Percentiles rank a stretch among this genome's conserved stretches.
These are phyloP conservation scores for Spodoptera exigua DNA, from an alignment of 2,888 invertebrate genomes.

Conservation along the genomic window DNA sequence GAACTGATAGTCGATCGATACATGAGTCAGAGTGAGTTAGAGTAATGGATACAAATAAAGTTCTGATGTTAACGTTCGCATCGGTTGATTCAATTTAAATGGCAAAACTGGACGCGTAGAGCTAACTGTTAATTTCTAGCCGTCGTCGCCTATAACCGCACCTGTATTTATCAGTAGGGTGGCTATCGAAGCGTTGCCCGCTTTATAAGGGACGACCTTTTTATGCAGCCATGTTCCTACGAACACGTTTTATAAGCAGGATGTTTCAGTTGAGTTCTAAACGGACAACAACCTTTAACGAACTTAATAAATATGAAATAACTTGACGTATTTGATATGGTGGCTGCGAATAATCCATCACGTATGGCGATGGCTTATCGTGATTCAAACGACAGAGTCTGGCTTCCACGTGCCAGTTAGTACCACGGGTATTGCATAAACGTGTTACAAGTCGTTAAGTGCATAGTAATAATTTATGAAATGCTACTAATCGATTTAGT, in stretches of 20 bases:
- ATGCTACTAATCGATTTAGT: constrained; percentile 57
- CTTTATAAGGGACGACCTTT: constrained; percentile 50
- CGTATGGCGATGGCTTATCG: constrained; percentile 75
- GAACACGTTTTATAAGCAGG: constrained; percentile 43
- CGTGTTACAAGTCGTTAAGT: constrained; percentile 59
- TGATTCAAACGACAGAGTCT: constrained; percentile 63
- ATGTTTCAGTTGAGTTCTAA: constrained; percentile 40
- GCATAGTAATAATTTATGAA: constrained; percentile 62
- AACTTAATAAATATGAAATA: constrained; percentile 37
- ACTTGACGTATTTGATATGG: constrained; percentile 40
- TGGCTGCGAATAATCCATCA: constrained; percentile 74
- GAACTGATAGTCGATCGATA: constrained; percentile 34
- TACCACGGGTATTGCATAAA: constrained; percentile 68
- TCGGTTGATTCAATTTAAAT: constrained; percentile 36
- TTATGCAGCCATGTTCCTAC: constrained; percentile 43
- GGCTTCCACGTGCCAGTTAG: constrained; percentile 74
- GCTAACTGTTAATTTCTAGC: constrained; percentile 36
- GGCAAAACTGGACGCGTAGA: constrained; percentile 39
- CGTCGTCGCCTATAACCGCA: constrained; percentile 44
- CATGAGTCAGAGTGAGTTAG: constrained; percentile 36
- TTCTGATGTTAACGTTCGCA: constrained; percentile 38
- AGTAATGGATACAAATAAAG: constrained; percentile 43
- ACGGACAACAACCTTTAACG: constrained; percentile 45
- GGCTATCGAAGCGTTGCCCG: constrained; percentile 55
- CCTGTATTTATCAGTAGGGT: constrained; percentile 52